phyloP scores from a whole-genome alignment of 2,113 vertebrate species.

The Tetraodon nigroviridis region DNA sequence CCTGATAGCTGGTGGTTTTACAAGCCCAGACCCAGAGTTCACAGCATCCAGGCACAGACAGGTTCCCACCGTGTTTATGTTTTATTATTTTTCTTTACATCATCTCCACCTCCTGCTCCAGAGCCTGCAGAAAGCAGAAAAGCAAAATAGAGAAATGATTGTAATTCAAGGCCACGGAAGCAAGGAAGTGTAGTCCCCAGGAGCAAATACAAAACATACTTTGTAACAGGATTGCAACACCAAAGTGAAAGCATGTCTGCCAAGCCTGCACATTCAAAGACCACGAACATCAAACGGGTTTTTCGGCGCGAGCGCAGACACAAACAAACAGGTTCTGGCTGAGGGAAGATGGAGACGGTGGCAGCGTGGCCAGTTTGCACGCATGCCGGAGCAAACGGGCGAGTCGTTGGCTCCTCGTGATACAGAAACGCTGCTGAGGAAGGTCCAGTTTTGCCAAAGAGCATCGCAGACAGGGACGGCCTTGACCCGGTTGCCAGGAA shows the following conservation, averaged over 20 bases:
- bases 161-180: slow-evolving; percentile 74
- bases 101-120: slow-evolving; percentile 35
- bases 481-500: neutral
- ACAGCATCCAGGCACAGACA: slow-evolving; percentile 23
- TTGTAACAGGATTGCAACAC: slow-evolving; percentile 71
- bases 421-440: slow-evolving; percentile 30
- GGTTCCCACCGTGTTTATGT: slow-evolving; percentile 50
- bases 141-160: slow-evolving; percentile 53
- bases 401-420: slow-evolving; percentile 29
- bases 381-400: slow-evolving; percentile 19
- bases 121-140: slow-evolving; percentile 45
- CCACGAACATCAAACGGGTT: slow-evolving; percentile 64
- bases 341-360: slow-evolving; percentile 30
- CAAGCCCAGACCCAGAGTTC: too few species aligned
- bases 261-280: slow-evolving; percentile 71
- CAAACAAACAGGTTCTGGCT: slow-evolving; percentile 44
- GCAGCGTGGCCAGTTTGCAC: slow-evolving; percentile 13
- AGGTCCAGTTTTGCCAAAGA: slow-evolving; percentile 8
- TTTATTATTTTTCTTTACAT: slow-evolving; percentile 55
- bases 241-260: slow-evolving; percentile 68
- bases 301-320: slow-evolving; percentile 48
- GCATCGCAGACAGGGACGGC: slow-evolving; percentile 46
- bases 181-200: slow-evolving; percentile 65
- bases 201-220: slow-evolving; percentile 68
- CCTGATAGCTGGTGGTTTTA: too few species aligned